Evolutionary conservation across 2,888 invertebrate genomes (phyloP), one percentile per base, ranked within the genome.

Genomic region (Laothoe populi): DNA sequence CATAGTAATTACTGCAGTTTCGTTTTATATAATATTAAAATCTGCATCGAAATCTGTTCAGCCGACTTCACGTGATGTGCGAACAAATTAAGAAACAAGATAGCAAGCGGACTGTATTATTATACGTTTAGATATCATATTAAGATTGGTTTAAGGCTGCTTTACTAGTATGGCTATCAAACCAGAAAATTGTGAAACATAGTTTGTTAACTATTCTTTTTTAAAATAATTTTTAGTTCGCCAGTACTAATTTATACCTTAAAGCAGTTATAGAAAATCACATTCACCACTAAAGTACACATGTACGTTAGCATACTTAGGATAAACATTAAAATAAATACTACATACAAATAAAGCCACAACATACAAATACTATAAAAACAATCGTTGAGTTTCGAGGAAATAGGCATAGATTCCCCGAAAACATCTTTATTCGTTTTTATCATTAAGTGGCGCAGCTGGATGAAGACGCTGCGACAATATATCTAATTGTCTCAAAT

Each of bases 401-500:
- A 4, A 16, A 38, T 24, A 23, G 24, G 4, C 23, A 8, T 24
- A 8, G 38, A 38, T 10, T 16, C 35, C 13, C 7, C 8, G 24
- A 38, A 38, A 49, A 24, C 19, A 11, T 4, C 23, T 44, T 44
- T 11, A 65, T 64, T 63, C 61, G 64, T 53, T 63, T 63, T 61
- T 59, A 67, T 64, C 61, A 65, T 66, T 66, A 65, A 70, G 64
- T 65, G 72, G 75, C 75, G 75, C 80, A 75, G 75, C 73, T 78
- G 82, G 83, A 82, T 82, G 80, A 82, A 79, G 78, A 84, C 77
- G 73, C 81, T 84, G 83, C 82, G 83, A 82, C 80, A 85, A 78
- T 78, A 78, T 77, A 79, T 75, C 74, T 82, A 79, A 81, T 75
- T 62, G 58, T 59, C 48, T 65, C 60, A 66, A 64, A 62, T 64